Base-by-base conservation (phyloP, 2,888 invertebrate species). In the Eudasyphora cyanicolor region DNA sequence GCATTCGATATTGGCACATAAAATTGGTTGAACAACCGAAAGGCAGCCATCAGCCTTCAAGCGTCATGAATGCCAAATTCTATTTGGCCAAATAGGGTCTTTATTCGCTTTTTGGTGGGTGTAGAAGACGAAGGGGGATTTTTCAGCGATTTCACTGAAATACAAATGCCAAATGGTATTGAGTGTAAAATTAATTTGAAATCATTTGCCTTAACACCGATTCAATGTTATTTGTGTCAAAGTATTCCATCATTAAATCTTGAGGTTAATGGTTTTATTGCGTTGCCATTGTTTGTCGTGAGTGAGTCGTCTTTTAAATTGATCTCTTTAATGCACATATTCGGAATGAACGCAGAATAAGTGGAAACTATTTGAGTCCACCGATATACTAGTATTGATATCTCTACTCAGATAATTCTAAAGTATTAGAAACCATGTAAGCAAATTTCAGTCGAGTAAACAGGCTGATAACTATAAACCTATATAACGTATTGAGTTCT, bases 161-260 rank as follows among this genome's bases (percentile, higher is more conserved):
- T 3, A 17, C 17, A 29, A 17, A 79, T 76, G 69, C 73, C 79
- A 82, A 82, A 29, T 74, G 76, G 76, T 79, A 79, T 79, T 76
- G 76, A 79, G 62, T 74, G 73, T 69, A 69, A 80, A 83, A 80
- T 83, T 80, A 80, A 83, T 83, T 83, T 83, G 73, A 70, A 83
- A 83, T 77, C 79, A 77, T 79, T 76, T 67, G 35, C 73, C 73
- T 76, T 79, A 82, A 79, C 67, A 69, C 60, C 19, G 24, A 62
- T 76, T 76, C 71, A 76, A 64, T 67, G 75, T 54, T 64, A 74
- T 54, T 64, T 12, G 7, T 10, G 32, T 49, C 51, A 60, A 60
- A 60, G 60, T 29, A 29, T 60, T 60, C 60, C 60, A 60, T 60
- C 60, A 60, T 32, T 60, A 32, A 29, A 60, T 29, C n/a, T 10